Evolutionary conservation across 2,888 invertebrate species (phyloP), one percentile per base, ranked within the genome.

Genomic region (Zaprionus obscuricornis): DNA sequence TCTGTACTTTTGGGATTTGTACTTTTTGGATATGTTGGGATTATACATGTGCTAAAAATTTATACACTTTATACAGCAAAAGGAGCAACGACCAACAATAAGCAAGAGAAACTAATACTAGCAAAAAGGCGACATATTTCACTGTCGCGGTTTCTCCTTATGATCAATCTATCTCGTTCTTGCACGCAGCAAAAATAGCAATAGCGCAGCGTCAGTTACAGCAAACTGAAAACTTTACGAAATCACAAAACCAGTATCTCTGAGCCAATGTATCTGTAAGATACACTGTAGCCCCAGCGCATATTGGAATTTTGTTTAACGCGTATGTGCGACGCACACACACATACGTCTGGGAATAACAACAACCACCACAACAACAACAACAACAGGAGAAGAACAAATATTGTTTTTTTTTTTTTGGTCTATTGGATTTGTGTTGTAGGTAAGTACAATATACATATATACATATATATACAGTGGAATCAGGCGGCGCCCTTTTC

Each of bases 291-390:
- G 58, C 50, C 50, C 55, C 64, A 71, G 68, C 85, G 75, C 83
- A 83, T 78, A 85, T 83, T 85, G 83, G 79, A 82, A 82, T 76
- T 82, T n/a, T 74, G 78, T 72, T 76, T 75, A 74, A 75, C 77
- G 69, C 66, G 70, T 72, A 78, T 75, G n/a, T n/a, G 67, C 58
- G 64, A 59, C 74, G 56, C 43, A 79, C 58, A 40, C 66, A 73
- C 67, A 55, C 66, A 29, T 51, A 43, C 20, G 52, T 13, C 52
- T 18, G 20, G 3, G 17, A 27, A 8, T 8, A 47, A 24, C 14
- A 34, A 34, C 6, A 26, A 8, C 2, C 14, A 34, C 13, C 14
- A 14, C 34, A 14, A 13, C 11, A 34, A 14, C 6, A n/a, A 16
- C 8, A 16, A 16, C 36, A 17, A 4, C 7, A 27, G 49, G 13